Conservation (phyloP, 2,888 invertebrate genomes). For the Tethea ocularis region DNA sequence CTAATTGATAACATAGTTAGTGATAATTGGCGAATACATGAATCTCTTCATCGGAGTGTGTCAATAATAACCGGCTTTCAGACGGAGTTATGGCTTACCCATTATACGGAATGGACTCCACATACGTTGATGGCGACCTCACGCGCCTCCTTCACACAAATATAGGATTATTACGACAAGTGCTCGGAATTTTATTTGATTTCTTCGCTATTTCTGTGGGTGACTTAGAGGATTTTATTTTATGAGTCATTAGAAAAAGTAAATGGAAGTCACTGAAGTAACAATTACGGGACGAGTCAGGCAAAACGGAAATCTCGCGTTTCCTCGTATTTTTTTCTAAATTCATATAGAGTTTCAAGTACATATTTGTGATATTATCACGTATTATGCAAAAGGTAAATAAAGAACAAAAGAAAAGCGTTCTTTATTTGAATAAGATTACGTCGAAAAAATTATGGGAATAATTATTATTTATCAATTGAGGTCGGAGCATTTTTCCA, state of each 20-base stretch:
- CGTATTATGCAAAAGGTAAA: no score
- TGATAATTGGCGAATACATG: slow-evolving; percentile 4
- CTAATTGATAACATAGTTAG: background rate
- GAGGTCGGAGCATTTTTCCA: no score
- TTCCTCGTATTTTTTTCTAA: no score
- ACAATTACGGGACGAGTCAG: no score
- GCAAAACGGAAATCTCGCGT: no score
- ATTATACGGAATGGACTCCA: background rate
- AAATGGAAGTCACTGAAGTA: no score
- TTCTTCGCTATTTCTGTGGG: background rate
- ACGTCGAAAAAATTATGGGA: no score
- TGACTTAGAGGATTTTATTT: background rate
- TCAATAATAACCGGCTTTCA: background rate
- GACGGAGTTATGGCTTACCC: background rate
- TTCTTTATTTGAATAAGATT: background rate
- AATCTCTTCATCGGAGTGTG: slow-evolving; percentile 1
- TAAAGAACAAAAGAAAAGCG: background rate
- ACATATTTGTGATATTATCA: no score
- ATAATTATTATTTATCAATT: no score
- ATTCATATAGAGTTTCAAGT: no score
- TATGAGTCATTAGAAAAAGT: no score
- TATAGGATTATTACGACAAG: background rate
- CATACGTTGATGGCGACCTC: background rate
- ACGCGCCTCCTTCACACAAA: background rate
- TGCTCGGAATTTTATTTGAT: background rate